phyloP scores from a whole-genome alignment of 2,888 invertebrate genomes.

The Calliscelio sp. region DNA sequence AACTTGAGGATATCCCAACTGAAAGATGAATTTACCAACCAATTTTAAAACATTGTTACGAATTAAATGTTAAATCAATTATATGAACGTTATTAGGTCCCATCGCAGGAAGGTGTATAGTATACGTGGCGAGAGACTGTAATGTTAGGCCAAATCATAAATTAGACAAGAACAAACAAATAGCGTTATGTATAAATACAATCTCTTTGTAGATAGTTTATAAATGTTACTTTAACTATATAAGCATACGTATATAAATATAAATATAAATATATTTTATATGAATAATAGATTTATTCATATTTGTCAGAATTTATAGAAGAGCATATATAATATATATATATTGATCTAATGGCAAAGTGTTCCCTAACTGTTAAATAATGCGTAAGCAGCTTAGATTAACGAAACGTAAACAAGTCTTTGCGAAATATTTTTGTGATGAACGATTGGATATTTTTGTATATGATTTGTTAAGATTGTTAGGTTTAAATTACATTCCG shows the following conservation, averaged over 20 bases:
- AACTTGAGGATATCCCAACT: constrained; percentile 22
- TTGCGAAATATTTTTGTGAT: too few relatives aligned
- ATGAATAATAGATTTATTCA: constrained; percentile 61
- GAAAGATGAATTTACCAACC: constrained; percentile 15
- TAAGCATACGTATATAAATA: too few relatives aligned
- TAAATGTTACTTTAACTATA: constrained; percentile 57
- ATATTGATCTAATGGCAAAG: constrained; percentile 53
- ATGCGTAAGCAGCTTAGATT: constrained; percentile 31
- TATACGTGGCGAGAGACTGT: constrained; percentile 47
- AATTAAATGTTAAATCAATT: constrained; percentile 33
- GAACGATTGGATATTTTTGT: too few relatives aligned
- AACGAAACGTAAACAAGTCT: constrained; percentile 17
- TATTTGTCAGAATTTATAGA: constrained; percentile 54
- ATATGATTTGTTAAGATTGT: too few relatives aligned
- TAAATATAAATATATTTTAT: constrained; percentile 63
- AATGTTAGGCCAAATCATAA: constrained; percentile 25
- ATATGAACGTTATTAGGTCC: constrained; percentile 17
- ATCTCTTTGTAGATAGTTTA: constrained; percentile 52
- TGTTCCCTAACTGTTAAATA: constrained; percentile 61
- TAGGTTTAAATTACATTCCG: too few relatives aligned
- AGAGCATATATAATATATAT: constrained; percentile 10
- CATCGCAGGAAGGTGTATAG: constrained; percentile 17
- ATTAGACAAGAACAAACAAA: constrained; percentile 10
- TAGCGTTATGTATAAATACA: constrained; percentile 26
- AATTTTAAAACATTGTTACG: constrained; percentile 37